Evolutionary conservation across 1,140 invertebrate genomes (phyloP).

Genomic region (Rhynchophorus ferrugineus): DNA sequence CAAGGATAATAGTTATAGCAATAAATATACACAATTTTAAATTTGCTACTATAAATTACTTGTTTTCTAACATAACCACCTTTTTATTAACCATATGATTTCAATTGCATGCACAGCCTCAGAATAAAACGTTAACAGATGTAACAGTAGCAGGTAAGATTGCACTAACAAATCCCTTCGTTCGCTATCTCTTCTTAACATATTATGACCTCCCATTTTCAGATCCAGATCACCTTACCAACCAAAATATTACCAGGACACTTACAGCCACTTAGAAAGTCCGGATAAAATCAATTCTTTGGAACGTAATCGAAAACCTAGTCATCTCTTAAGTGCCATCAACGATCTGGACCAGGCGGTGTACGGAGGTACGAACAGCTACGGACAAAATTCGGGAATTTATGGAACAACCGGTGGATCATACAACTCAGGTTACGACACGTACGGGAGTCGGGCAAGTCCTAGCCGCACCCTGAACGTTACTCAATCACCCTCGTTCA

Average conservation of each 20-base stretch:
- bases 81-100: too few species aligned
- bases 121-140: conserved; percentile 22
- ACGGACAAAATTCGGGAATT: conserved; percentile 20
- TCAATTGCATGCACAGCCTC: conserved; percentile 31
- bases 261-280: conserved; percentile 36
- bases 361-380: conserved; percentile 30
- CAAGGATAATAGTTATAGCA: too few species aligned
- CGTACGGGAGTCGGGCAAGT: conserved; percentile 5
- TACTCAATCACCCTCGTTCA: neutral
- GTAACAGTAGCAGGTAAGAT: conserved; percentile 7
- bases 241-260: conserved; percentile 28
- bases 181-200: too few species aligned
- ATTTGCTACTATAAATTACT: too few species aligned
- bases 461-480: conserved; percentile 1
- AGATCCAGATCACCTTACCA: conserved; percentile 15
- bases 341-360: conserved; percentile 32
- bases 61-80: too few species aligned
- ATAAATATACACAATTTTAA: too few species aligned
- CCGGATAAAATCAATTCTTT: conserved; percentile 37
- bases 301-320: conserved; percentile 31
- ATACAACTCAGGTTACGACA: neutral
- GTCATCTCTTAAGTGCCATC: conserved; percentile 25
- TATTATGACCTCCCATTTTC: too few species aligned
- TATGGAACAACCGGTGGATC: conserved; percentile 3
- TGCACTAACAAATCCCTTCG: neutral